Conservation (phyloP, 2,113 vertebrate species). For the Leucoraja erinaceus region DNA sequence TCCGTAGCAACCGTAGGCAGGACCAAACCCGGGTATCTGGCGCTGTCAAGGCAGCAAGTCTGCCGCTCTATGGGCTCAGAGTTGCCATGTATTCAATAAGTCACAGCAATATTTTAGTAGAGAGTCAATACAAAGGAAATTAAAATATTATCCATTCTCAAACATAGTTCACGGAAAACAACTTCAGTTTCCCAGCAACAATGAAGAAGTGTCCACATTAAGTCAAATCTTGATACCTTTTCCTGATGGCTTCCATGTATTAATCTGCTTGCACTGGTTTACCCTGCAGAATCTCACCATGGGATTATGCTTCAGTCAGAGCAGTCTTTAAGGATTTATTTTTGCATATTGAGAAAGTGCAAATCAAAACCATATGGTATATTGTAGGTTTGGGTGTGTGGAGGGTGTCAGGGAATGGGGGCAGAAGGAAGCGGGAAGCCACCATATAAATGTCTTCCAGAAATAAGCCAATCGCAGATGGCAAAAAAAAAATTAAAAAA, state of each 20-base stretch:
- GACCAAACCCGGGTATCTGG: too few relatives aligned
- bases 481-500: too few relatives aligned
- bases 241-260: slow-evolving; percentile 7
- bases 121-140: neutral
- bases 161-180: neutral
- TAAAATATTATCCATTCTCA: neutral
- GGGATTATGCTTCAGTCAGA: neutral
- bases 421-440: neutral
- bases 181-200: neutral
- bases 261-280: neutral
- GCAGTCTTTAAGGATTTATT: neutral
- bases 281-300: neutral
- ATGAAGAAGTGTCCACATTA: neutral
- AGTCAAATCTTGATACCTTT: neutral
- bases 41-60: neutral
- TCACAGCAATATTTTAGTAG: neutral
- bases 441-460: neutral
- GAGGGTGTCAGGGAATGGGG: too few relatives aligned
- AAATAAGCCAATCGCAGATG: neutral
- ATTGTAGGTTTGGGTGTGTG: neutral
- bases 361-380: neutral
- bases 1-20: too few relatives aligned
- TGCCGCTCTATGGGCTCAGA: too few relatives aligned
- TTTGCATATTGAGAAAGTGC: neutral
- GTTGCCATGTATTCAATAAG: neutral